phyloP scores from a whole-genome alignment of 1,140 invertebrate species.

The Drosophila repletoides region DNA sequence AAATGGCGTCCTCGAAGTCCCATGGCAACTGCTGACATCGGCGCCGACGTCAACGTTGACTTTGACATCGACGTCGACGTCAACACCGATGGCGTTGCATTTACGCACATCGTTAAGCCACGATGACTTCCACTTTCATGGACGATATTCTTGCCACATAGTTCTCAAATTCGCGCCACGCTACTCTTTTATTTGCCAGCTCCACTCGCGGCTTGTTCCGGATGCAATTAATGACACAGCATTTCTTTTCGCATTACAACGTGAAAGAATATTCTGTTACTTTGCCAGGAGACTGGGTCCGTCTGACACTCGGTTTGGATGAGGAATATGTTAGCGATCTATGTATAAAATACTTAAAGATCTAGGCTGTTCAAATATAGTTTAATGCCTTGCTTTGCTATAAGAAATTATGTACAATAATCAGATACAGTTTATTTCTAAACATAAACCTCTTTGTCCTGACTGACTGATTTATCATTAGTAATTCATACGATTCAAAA shows the following conservation, averaged over 20 bases:
- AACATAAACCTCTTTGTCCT: no score
- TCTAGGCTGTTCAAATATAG: no score
- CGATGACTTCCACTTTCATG: conserved; percentile 18
- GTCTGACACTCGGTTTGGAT: no score
- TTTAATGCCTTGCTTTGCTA: no score
- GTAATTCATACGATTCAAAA: no score
- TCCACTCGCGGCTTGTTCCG: not conserved
- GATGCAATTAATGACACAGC: conserved; percentile 13
- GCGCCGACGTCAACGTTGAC: conserved; percentile 15
- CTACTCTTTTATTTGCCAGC: conserved; percentile 12
- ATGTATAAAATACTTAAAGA: no score
- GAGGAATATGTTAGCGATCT: no score
- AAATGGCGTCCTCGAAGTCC: conserved; percentile 16
- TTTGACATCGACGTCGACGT: conserved; percentile 10
- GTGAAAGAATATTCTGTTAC: no score
- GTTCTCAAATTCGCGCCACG: not conserved
- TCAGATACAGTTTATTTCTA: no score
- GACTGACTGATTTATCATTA: no score
- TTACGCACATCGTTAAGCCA: conserved; percentile 38
- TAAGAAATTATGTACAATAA: no score
- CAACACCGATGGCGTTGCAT: conserved; percentile 41
- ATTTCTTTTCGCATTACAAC: not conserved
- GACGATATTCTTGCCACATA: not conserved
- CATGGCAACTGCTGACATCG: conserved; percentile 20
- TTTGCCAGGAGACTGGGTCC: no score